Evolutionary conservation across 2,113 vertebrate genomes (phyloP).

Genomic region (Sus scrofa): T2T-Sscrofa CM000826.6:138866001-138866500

Average conservation of each 20-base stretch:
- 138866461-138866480: neutral
- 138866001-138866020: neutral
- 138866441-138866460: neutral
- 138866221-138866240: neutral
- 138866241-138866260: neutral
- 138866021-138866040: neutral
- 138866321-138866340: neutral
- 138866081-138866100: neutral
- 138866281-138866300: neutral
- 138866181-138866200: neutral
- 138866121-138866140: neutral
- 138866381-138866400: neutral
- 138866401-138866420: neutral
- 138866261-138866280: neutral
- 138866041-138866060: neutral
- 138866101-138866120: accelerated
- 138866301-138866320: neutral
- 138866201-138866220: neutral
- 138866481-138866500: neutral
- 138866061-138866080: neutral
- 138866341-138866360: neutral
- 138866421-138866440: neutral
- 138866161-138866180: neutral
- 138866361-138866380: neutral
- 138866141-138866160: neutral